phyloP scores from a whole-genome alignment of 2,113 vertebrate species.

The Felis chaus region DNA sequence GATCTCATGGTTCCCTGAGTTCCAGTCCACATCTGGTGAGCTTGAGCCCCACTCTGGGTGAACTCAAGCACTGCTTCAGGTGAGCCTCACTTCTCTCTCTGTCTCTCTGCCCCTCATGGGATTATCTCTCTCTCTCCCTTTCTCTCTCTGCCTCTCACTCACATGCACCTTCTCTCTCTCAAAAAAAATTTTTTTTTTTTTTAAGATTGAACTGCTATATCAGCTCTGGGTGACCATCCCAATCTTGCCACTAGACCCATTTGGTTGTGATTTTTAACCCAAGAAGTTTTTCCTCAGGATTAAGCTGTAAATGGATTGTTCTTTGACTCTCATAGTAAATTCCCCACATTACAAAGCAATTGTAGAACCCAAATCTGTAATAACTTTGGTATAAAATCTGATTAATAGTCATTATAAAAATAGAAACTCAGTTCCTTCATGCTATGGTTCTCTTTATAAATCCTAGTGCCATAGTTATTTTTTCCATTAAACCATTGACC shows the following conservation, averaged over 20 bases:
- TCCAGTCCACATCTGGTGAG: too few species aligned
- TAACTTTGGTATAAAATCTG: background rate
- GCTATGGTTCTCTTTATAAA: background rate
- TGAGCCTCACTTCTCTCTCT: too few species aligned
- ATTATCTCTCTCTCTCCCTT: too few species aligned
- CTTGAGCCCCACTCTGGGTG: too few species aligned
- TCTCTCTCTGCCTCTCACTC: too few species aligned
- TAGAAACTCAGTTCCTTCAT: background rate
- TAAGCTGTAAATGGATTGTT: background rate
- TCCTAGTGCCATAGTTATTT: background rate
- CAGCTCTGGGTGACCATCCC: background rate
- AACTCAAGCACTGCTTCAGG: too few species aligned
- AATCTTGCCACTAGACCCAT: background rate
- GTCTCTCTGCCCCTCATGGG: too few species aligned
- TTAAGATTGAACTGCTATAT: background rate
- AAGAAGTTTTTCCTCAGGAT: background rate
- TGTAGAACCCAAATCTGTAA: background rate
- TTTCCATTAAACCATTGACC: background rate
- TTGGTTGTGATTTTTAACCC: background rate
- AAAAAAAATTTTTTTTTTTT: background rate
- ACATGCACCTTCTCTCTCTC: too few species aligned
- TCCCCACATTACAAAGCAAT: background rate
- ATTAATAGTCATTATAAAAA: conserved; percentile 23
- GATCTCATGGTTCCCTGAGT: too few species aligned
- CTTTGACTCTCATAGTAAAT: background rate